phyloP scores from a whole-genome alignment of 2,888 invertebrate genomes.

The Hetaerina titia region DNA sequence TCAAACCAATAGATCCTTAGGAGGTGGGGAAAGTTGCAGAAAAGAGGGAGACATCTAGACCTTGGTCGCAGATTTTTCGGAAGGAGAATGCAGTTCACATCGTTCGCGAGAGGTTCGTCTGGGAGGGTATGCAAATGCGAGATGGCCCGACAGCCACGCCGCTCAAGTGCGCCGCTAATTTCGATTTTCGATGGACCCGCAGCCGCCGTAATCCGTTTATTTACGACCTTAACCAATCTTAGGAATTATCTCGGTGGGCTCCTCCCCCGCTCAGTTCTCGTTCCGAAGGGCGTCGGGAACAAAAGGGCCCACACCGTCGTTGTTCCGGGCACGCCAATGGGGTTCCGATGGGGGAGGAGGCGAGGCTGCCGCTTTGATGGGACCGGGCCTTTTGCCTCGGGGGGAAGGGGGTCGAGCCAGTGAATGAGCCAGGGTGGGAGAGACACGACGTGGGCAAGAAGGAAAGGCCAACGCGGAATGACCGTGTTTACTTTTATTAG shows the following conservation, averaged over 20 bases:
- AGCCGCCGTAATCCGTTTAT: not conserved
- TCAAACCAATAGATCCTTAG: too few relatives aligned
- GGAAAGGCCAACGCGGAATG: not conserved
- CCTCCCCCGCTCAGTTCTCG: not conserved
- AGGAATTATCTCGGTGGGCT: conserved; percentile 36
- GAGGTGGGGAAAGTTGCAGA: too few relatives aligned
- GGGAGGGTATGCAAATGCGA: conserved; percentile 10
- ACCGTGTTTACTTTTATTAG: not conserved
- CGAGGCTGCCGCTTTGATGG: conserved; percentile 69
- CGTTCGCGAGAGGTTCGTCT: not conserved
- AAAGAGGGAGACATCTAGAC: too few relatives aligned
- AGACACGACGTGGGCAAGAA: not conserved
- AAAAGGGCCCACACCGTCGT: not conserved
- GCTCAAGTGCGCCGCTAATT: conserved; percentile 2
- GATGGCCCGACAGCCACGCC: not conserved
- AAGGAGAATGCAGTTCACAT: not conserved
- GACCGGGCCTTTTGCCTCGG: too few relatives aligned
- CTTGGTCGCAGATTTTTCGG: not conserved
- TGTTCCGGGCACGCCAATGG: not conserved
- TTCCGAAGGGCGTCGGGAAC: not conserved
- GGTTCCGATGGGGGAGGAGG: not conserved
- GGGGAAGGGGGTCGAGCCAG: conserved; percentile 73
- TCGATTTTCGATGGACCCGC: conserved; percentile 37
- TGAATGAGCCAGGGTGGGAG: not conserved
- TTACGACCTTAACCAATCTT: conserved; percentile 29